Conservation (phyloP, 2,113 vertebrate genomes). For the Pica pica region DNA sequence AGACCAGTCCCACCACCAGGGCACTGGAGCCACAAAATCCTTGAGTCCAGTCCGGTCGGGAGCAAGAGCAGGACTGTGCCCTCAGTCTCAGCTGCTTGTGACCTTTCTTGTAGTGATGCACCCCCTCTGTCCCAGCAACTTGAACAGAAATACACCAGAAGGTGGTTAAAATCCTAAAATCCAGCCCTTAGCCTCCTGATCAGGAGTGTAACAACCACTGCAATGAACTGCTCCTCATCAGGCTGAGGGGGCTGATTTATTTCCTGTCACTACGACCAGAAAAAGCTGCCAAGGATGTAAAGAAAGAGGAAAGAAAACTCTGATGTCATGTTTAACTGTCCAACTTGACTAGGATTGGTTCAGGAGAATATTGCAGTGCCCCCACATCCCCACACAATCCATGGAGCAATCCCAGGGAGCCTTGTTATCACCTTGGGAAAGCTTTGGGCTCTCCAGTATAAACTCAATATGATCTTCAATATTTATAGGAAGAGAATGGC, state of each 20-base stretch:
- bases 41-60: neutral
- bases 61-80: neutral
- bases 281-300: neutral
- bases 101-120: neutral
- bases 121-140: neutral
- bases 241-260: neutral
- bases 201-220: neutral
- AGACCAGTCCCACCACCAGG: neutral
- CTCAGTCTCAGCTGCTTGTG: neutral
- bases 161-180: neutral
- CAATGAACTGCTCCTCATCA: neutral
- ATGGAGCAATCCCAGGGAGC: neutral
- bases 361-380: neutral
- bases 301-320: neutral
- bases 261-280: neutral
- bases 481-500: neutral
- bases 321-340: neutral
- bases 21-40: neutral
- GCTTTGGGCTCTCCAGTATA: neutral
- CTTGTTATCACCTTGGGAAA: neutral
- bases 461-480: neutral
- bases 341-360: neutral
- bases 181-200: neutral
- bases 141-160: neutral
- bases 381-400: neutral